Evolutionary conservation across 2,888 invertebrate genomes (phyloP).

Genomic region (Lydus trimaculatus): DNA sequence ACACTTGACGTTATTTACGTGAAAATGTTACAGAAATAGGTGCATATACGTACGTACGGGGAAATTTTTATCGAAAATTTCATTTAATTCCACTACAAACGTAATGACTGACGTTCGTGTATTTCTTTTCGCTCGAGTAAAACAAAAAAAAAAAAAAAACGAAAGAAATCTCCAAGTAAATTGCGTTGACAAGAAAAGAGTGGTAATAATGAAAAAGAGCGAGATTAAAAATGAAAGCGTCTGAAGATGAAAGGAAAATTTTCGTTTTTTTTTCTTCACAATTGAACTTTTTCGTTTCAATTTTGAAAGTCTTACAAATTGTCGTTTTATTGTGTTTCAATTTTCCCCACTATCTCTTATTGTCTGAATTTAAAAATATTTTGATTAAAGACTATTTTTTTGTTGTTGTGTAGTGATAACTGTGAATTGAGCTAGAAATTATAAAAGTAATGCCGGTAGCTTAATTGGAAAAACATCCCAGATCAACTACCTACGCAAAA

Average conservation of each 20-base stretch:
- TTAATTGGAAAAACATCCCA: neutral
- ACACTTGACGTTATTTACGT: slow-evolving; percentile 6
- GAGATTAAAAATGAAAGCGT: neutral
- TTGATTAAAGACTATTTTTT: neutral
- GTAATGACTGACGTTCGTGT: neutral
- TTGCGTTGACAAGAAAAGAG: neutral
- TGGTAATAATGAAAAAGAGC: neutral
- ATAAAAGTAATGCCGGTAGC: neutral
- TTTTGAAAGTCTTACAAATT: neutral
- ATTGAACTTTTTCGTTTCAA: neutral
- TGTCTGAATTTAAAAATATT: neutral
- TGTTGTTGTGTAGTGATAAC: too few species aligned
- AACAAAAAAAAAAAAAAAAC: neutral
- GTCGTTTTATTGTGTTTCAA: neutral
- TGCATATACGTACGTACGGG: neutral
- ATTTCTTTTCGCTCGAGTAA: neutral
- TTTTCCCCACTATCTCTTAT: neutral
- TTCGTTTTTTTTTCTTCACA: neutral
- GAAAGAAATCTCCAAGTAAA: neutral
- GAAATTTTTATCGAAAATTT: neutral
- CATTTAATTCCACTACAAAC: neutral
- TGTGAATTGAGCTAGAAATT: too few species aligned
- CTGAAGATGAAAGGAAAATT: neutral
- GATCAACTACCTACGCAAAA: neutral
- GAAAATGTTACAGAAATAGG: neutral